These are phyloP conservation scores for Zeugodacus cucurbitae DNA, from an alignment of 1,140 invertebrate species.

Conservation along the genomic window DNA sequence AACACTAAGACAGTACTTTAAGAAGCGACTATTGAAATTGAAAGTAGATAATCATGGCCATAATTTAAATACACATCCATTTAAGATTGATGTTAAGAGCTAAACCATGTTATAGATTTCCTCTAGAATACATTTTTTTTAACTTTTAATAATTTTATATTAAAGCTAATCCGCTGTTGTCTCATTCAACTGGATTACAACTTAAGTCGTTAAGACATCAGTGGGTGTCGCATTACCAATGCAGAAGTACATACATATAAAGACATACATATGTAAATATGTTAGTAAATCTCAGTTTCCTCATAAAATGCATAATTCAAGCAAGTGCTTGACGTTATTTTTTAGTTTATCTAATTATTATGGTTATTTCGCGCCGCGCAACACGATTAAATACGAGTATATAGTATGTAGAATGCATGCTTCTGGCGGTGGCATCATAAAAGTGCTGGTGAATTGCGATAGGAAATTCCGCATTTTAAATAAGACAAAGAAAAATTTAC, in stretches of 20 bases:
- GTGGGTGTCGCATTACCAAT: background rate
- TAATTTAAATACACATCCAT: background rate
- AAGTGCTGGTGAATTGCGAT: background rate
- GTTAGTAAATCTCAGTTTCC: background rate
- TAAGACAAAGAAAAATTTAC: background rate
- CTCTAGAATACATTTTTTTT: background rate
- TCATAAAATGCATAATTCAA: background rate
- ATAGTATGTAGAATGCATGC: background rate
- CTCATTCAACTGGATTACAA: background rate
- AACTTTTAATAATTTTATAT: background rate
- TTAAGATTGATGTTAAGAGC: no score
- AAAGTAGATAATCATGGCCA: background rate
- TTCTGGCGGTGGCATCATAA: background rate
- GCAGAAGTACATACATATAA: background rate
- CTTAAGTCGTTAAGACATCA: background rate
- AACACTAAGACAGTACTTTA: no score
- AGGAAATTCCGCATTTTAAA: background rate
- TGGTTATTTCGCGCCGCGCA: background rate
- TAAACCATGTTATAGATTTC: no score
- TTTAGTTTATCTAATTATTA: background rate
- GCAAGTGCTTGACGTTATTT: background rate
- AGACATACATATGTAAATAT: background rate
- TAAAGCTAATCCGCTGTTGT: background rate
- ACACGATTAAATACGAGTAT: background rate
- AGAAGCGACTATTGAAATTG: background rate